These are phyloP conservation scores for Venustoraphidia nigricollis DNA, from an alignment of 2,888 invertebrate species.

Conservation along the genomic window DNA sequence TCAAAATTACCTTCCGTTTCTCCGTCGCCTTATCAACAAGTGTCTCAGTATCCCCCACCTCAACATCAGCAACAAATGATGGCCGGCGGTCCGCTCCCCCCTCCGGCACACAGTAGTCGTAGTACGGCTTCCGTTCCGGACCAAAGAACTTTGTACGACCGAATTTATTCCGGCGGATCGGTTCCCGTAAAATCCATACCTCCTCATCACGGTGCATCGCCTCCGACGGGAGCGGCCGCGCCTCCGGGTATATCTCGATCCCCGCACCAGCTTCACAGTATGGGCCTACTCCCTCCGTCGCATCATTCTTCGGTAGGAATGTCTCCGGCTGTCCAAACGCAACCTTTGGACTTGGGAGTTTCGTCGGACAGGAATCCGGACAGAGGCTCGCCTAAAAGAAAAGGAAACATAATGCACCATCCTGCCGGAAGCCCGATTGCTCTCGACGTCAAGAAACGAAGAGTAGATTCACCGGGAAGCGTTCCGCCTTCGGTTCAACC, in stretches of 20 bases:
- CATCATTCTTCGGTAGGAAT: constrained; percentile 21
- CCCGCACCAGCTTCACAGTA: constrained; percentile 25
- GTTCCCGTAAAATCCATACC: constrained; percentile 24
- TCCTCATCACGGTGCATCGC: constrained; percentile 33
- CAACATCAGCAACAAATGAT: constrained; percentile 20
- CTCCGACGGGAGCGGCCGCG: constrained; percentile 29
- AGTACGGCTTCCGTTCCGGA: constrained; percentile 15
- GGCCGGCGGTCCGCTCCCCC: constrained; percentile 29
- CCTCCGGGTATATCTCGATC: constrained; percentile 28
- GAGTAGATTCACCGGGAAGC: constrained; percentile 33
- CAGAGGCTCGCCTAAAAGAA: constrained; percentile 42
- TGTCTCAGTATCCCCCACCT: constrained; percentile 24
- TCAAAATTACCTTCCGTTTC: constrained; percentile 36
- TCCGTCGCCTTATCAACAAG: constrained; percentile 36
- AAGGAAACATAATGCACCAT: constrained; percentile 36
- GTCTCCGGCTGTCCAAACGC: constrained; percentile 48
- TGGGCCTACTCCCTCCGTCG: constrained; percentile 27
- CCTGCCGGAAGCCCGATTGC: constrained; percentile 31
- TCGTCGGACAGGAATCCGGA: constrained; percentile 29
- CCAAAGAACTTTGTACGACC: constrained; percentile 18
- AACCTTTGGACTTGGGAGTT: constrained; percentile 63
- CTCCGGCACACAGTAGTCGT: constrained; percentile 36
- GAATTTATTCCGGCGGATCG: constrained; percentile 18
- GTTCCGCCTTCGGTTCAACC: constrained; percentile 14
- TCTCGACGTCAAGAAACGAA: constrained; percentile 46